Percentiles rank a stretch among this genome's conserved stretches.
phyloP scores from a whole-genome alignment of 2,888 invertebrate genomes.

The Strigamia crassipes region DNA sequence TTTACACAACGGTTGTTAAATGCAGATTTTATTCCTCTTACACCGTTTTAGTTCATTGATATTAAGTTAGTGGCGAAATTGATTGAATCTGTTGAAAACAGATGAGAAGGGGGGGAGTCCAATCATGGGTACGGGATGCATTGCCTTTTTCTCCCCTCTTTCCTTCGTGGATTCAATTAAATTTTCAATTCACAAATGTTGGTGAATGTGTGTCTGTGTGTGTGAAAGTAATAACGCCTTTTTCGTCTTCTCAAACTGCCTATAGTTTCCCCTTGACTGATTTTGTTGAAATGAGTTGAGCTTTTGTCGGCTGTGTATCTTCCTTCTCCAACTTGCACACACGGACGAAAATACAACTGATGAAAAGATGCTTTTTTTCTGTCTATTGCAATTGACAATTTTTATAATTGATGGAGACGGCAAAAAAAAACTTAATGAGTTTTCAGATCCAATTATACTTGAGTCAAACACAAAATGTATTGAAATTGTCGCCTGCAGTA shows the following conservation, averaged over 20 bases:
- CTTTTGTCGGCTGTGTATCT: constrained; percentile 30
- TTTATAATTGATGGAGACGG: background rate
- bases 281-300: constrained; percentile 26
- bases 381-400: constrained; percentile 24
- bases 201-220: constrained; percentile 17
- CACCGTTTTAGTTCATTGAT: background rate
- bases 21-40: constrained; percentile 1
- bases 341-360: background rate
- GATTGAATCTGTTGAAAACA: constrained; percentile 12
- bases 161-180: constrained; percentile 17
- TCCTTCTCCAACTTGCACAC: constrained; percentile 4
- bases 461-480: background rate
- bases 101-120: background rate
- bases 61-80: constrained; percentile 26
- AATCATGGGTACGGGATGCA: constrained; percentile 30
- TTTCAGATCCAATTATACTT: background rate
- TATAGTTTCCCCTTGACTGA: constrained; percentile 30
- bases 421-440: constrained; percentile 26
- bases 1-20: background rate
- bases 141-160: background rate
- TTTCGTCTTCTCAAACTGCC: constrained; percentile 27
- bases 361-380: constrained; percentile 27
- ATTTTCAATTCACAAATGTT: constrained; percentile 17
- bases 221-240: constrained; percentile 26
- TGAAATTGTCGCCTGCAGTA: background rate